Base-by-base conservation (phyloP, 1,140 invertebrate genomes). In the Arctopsyche grandis region DNA sequence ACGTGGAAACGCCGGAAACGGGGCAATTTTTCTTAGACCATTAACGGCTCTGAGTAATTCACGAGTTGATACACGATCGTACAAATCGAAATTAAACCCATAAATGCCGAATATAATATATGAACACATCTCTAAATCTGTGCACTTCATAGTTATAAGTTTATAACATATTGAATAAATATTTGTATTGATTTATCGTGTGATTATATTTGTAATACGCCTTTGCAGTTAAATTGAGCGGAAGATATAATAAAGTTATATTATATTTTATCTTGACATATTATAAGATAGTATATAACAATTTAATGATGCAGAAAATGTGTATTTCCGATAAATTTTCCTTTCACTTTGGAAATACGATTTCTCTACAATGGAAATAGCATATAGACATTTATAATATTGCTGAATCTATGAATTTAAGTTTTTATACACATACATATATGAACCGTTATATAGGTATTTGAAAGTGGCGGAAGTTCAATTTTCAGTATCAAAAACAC, bases 1-100 rank as follows among this genome's bases (percentile, higher is more conserved):
- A 76, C 16, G 69, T 38, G 52, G 71, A 24, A 74, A 74, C n/a
- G 46, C 48, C 44, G 71, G 71, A 74, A 74, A 74, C 63, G 52
- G 48, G 71, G 43, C 52, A 58, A 74, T 74, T 56, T 74, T 74
- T 74, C 71, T 48, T 48, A 1, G 71, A 46, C 16, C 48, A 24
- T 74, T 74, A 74, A 74, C 22, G 5, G 22, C 19, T 66, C 7
- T 22, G 44, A 46, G 12, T 3, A 52, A 52, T 12, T 3, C 16
- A n/a, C 1, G 12, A 52, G 12, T n/a, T 52, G 48, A 52, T n/a
- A 19, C 48, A 19, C 16, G 12, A 52, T 52, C 12, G 12, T 52
- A 3, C 16, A n/a, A 52, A n/a, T 52, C 12, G 16, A n/a, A 52
- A 52, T 52, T n/a, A 52, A 52, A 1, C 12, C 16, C 16, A 9